phyloP scores from a whole-genome alignment of 2,888 invertebrate species.

The Morinoia aosen region DNA sequence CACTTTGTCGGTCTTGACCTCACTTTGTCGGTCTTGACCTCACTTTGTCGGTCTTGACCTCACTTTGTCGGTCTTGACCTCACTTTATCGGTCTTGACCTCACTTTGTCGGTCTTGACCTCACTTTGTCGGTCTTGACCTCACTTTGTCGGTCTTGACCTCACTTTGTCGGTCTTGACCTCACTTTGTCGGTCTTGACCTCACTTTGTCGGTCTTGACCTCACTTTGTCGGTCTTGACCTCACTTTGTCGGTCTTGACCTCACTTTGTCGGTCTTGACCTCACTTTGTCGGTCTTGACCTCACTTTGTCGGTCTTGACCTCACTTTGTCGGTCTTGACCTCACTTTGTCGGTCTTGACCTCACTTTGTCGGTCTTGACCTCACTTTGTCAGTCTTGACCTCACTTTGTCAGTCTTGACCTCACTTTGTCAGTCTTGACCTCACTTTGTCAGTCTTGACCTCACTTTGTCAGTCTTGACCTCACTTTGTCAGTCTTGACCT shows the following conservation, averaged over 20 bases:
- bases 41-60: too few relatives aligned
- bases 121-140: too few relatives aligned
- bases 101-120: too few relatives aligned
- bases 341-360: neutral
- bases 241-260: too few relatives aligned
- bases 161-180: neutral
- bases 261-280: neutral
- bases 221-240: too few relatives aligned
- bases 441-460: neutral
- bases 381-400: neutral
- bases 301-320: neutral
- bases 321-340: too few relatives aligned
- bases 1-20: too few relatives aligned
- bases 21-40: too few relatives aligned
- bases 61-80: too few relatives aligned
- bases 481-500: too few relatives aligned
- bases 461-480: neutral
- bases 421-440: neutral
- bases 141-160: neutral
- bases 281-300: neutral
- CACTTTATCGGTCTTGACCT: neutral
- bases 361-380: neutral
- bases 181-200: neutral
- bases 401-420: too few relatives aligned
- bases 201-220: neutral